Evolutionary conservation across 2,113 vertebrate species (phyloP).

Genomic region (Prietella phreatophila): DNA sequence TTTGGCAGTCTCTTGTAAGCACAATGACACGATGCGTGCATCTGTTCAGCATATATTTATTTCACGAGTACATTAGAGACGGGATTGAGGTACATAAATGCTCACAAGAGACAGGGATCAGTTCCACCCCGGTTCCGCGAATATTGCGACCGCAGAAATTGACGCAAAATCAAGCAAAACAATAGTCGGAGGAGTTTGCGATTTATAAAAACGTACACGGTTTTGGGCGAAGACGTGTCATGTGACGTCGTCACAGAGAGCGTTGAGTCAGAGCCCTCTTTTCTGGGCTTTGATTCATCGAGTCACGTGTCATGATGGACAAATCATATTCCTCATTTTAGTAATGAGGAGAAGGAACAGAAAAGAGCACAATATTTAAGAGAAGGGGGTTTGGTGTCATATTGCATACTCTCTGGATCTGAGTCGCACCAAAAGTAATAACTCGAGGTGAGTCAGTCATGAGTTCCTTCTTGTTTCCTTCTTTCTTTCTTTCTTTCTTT

Average conservation of each 20-base stretch:
- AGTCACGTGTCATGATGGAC: neutral
- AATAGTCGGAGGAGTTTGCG: no score
- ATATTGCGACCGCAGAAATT: no score
- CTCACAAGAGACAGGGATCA: neutral
- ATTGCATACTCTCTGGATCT: neutral
- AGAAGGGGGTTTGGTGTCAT: neutral
- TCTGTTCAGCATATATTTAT: neutral
- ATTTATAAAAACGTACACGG: no score
- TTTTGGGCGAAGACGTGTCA: no score
- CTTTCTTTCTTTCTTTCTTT: neutral
- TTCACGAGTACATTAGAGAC: neutral
- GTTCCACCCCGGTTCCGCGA: no score
- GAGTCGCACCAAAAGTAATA: neutral
- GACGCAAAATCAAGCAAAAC: no score
- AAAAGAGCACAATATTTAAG: neutral
- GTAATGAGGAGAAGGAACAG: neutral
- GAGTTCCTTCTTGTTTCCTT: neutral
- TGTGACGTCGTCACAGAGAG: no score
- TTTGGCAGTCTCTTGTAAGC: slow-evolving; percentile 1
- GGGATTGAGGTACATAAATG: neutral
- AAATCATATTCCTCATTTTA: neutral
- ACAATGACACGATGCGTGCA: neutral
- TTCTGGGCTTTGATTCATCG: no score
- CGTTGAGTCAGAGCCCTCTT: no score
- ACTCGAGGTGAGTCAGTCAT: neutral